Base-by-base conservation (phyloP, 2,797 vertebrate species). In the Channa striata region DNA sequence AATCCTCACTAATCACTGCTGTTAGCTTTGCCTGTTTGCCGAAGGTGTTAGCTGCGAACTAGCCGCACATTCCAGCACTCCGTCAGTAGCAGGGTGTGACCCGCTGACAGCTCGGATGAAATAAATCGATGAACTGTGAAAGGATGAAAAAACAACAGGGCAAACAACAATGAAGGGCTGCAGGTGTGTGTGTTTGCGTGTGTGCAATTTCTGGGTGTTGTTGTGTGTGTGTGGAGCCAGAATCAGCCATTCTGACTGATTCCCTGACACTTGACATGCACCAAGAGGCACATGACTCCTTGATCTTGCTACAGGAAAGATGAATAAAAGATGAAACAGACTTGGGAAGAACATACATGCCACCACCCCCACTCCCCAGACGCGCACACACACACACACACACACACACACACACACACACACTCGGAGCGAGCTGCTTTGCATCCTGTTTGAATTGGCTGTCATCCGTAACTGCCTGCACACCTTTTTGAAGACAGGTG, bases 241-340 rank as follows among this genome's bases (percentile, higher is more conserved):
- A 79, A 82, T 86, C 85, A 84, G 73, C 79, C 73, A 84, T 87
- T 90, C 87, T 89, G 85, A 90, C 85, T 87, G 91, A 89, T 89
- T 91, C 85, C 79, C 88, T 89, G 91, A 92, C 86, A 87, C 85
- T 87, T 92, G 91, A 91, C 90, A 90, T 89, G 90, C 89, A 87
- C 81, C 84, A 68, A 82, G 81, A 90, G 87, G 85, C 90, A 57
- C 86, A 81, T 44, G 87, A 82, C 87, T 90, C 85, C 91, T 92
- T 93, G 90, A 92, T 93, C 91, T 89, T 71, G 76, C 88, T 87
- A 77, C 88, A 90, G 91, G 61, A 1, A 81, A 67, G 84, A 90
- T 92, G 92, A 93, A 93, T 92, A 92, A 92, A 93, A 93, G 90
- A 93, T 93, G 86, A 90, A 91, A 93, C 85, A 88, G 89, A 91